Evolutionary conservation across 2,888 invertebrate species (phyloP).

Genomic region (Torymus texanus): DNA sequence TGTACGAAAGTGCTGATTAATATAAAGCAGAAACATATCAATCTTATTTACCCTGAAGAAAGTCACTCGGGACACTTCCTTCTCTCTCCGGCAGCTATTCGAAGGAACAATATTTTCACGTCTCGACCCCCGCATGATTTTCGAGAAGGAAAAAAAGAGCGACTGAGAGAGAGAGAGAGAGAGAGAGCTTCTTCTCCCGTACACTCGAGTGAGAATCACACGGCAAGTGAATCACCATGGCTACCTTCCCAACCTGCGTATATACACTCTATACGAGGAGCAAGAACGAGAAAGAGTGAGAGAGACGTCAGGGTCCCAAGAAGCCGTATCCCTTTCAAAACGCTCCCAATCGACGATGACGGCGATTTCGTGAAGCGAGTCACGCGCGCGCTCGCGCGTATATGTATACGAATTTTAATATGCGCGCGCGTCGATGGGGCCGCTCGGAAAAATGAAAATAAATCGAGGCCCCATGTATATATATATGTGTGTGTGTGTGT

Average conservation of each 20-base stretch:
- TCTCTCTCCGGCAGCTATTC: slow-evolving; percentile 20
- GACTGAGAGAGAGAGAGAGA: background rate
- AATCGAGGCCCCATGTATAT: slow-evolving; percentile 29
- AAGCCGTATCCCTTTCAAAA: slow-evolving; percentile 56
- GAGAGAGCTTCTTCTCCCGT: too few species aligned
- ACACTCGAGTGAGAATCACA: slow-evolving; percentile 10
- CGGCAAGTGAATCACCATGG: slow-evolving; percentile 17
- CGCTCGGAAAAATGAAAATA: slow-evolving; percentile 53
- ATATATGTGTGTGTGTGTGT: too few species aligned
- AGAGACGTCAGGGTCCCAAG: slow-evolving; percentile 25
- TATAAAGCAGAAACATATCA: slow-evolving; percentile 41
- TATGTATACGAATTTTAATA: slow-evolving; percentile 19
- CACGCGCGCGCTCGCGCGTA: background rate
- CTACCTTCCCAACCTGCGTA: slow-evolving; percentile 25
- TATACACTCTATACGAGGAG: too few species aligned
- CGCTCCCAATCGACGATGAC: slow-evolving; percentile 44
- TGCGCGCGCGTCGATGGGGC: background rate
- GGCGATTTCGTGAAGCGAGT: slow-evolving; percentile 17
- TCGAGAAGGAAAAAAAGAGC: slow-evolving; percentile 19
- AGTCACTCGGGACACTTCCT: slow-evolving; percentile 19
- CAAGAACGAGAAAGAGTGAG: too few species aligned
- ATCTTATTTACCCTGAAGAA: slow-evolving; percentile 48
- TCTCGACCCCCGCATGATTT: slow-evolving; percentile 41
- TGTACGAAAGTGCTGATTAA: slow-evolving; percentile 46
- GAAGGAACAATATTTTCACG: slow-evolving; percentile 48